Evolutionary conservation across 2,888 invertebrate species (phyloP).

Genomic region (Scotopteryx bipunctaria): DNA sequence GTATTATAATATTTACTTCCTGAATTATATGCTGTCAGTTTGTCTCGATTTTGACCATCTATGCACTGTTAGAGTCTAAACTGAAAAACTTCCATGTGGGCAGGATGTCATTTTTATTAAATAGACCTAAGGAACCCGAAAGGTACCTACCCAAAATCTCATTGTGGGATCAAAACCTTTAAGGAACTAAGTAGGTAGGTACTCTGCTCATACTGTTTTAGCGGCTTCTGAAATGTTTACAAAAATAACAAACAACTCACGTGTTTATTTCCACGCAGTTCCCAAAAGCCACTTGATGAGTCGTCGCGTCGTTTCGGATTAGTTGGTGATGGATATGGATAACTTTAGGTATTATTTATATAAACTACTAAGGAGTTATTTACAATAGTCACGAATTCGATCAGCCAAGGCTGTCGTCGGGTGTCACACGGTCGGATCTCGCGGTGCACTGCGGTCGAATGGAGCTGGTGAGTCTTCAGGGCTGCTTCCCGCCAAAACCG

Average conservation of each 20-base stretch:
- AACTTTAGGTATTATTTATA: too few relatives aligned
- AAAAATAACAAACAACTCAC: constrained; percentile 39
- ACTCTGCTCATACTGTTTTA: too few relatives aligned
- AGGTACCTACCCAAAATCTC: too few relatives aligned
- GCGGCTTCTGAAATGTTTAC: too few relatives aligned
- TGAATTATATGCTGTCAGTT: not conserved
- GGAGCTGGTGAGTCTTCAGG: constrained; percentile 47
- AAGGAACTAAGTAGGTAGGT: too few relatives aligned
- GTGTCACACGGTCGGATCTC: constrained; percentile 63
- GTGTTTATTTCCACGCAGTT: constrained; percentile 37
- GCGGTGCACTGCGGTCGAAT: constrained; percentile 82
- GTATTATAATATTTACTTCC: not conserved
- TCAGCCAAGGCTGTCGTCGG: constrained; percentile 76
- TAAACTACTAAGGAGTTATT: constrained; percentile 30
- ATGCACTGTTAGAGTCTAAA: too few relatives aligned
- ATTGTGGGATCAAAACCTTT: too few relatives aligned
- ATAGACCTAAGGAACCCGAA: too few relatives aligned
- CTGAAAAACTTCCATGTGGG: too few relatives aligned
- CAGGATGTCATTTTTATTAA: too few relatives aligned
- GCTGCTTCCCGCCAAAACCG: constrained; percentile 77
- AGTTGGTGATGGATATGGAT: too few relatives aligned
- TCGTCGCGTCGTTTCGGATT: constrained; percentile 18
- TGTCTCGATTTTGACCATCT: not conserved
- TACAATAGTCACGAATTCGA: constrained; percentile 60
- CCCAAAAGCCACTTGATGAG: constrained; percentile 29